Evolutionary conservation across 2,797 vertebrate genomes (phyloP), one percentile per base, ranked within the genome.

Genomic region (Enteromius viviparus): DNA sequence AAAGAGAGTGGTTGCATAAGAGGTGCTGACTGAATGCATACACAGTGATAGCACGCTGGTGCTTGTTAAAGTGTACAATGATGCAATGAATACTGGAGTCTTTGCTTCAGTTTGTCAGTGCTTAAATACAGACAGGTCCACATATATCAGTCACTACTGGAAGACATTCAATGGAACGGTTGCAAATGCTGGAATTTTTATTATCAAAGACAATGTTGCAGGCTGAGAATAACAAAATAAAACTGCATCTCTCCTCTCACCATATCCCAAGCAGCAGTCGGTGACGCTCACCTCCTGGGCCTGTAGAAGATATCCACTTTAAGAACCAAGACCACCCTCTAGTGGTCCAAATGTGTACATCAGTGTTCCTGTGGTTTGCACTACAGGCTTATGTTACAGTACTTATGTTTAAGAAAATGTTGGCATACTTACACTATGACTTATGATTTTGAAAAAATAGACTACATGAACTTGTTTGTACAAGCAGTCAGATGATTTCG

Each of bases 251-350:
- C n/a, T 8, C 14, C 4, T 21, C 6, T 14, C 53, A 10, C 51
- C 40, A 32, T 34, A 81, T 72, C 42, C 26, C 5, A 60, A 37
- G 86, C 79, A 89, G 76, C 84, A 80, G 45, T 84, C 53, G 68
- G 55, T 45, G 85, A 86, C 80, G 84, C 23, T 23, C 53, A 42
- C 78, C 84, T 58, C 55, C 47, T 74, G 64, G 58, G 34, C 76
- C 80, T 42, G 51, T 15, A 12, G 58, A 85, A 85, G 14, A 37
- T 62, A 17, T 32, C 47, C 51, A 11, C 90, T 88, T 84, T 34
- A 87, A 95, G 90, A 92, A 86, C 23, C 93, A 92, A 94, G 87
- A 91, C 81, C 55, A 72, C 89, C 93, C 94, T 94, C 94, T 93
- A 90, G 93, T 92, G 95, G 91, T 42, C 55, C 23, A 86, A 40